A percentile compares a stretch with the other conserved stretches of the same genome.
Evolutionary conservation across 2,888 invertebrate genomes (phyloP).

Genomic region (Spodoptera exigua): DNA sequence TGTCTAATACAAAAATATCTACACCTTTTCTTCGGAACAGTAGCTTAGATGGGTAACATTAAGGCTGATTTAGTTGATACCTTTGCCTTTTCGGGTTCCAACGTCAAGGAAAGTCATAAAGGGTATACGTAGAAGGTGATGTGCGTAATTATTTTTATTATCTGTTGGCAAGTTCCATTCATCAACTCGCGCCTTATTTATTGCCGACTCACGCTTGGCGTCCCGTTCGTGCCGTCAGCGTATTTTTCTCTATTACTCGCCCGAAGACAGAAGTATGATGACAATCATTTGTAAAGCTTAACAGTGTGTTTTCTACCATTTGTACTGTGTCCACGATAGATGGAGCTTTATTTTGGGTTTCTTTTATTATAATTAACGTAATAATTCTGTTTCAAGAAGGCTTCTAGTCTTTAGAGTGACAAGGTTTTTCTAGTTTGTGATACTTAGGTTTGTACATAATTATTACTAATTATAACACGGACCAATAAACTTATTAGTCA

Average conservation of each 20-base stretch:
- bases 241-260: conserved; percentile 55
- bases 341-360: conserved; percentile 21
- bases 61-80: conserved; percentile 54
- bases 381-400: conserved; percentile 14
- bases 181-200: conserved; percentile 55
- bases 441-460: conserved; percentile 7
- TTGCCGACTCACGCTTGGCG: conserved; percentile 43
- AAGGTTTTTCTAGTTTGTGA: too few relatives aligned
- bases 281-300: conserved; percentile 56
- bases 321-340: conserved; percentile 22
- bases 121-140: conserved; percentile 51
- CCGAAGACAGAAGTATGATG: conserved; percentile 49
- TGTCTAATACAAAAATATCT: conserved; percentile 21
- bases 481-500: neutral
- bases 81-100: conserved; percentile 42
- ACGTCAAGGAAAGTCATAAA: conserved; percentile 53
- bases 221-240: conserved; percentile 37
- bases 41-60: conserved; percentile 50
- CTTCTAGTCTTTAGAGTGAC: conserved; percentile 6
- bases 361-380: conserved; percentile 30
- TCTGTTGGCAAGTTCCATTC: conserved; percentile 48
- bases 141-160: conserved; percentile 55
- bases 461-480: conserved; percentile 14
- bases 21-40: conserved; percentile 37
- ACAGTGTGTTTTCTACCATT: conserved; percentile 34